Evolutionary conservation across 2,797 vertebrate genomes (phyloP).

Genomic region (Scleropages formosus): DNA sequence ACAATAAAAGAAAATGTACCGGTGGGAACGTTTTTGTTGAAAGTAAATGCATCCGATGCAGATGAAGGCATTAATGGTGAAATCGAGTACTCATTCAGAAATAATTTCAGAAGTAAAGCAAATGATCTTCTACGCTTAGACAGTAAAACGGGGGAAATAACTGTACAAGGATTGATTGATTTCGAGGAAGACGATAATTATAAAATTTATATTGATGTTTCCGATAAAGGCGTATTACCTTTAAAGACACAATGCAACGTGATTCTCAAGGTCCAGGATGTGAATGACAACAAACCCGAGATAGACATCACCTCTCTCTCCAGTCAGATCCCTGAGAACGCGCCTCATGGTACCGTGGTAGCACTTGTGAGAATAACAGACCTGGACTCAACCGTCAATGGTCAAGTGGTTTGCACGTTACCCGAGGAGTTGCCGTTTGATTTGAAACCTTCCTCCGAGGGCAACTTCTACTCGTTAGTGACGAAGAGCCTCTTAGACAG

Average conservation of each 20-base stretch:
- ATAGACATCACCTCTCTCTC: constrained; percentile 61
- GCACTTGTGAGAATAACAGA: constrained; percentile 48
- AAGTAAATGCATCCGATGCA: constrained; percentile 56
- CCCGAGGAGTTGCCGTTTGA: constrained; percentile 46
- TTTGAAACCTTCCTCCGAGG: constrained; percentile 42
- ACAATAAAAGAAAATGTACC: constrained; percentile 52
- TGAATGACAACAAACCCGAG: constrained; percentile 68
- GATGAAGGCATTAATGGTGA: constrained; percentile 57
- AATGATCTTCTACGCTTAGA: constrained; percentile 53
- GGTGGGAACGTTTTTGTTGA: constrained; percentile 38
- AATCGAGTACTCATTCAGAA: constrained; percentile 54
- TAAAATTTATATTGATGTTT: constrained; percentile 55
- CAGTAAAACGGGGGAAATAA: constrained; percentile 53
- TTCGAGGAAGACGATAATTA: constrained; percentile 56
- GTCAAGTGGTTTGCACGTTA: constrained; percentile 36
- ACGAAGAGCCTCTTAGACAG: constrained; percentile 55
- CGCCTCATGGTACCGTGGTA: constrained; percentile 46
- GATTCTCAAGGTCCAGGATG: constrained; percentile 60
- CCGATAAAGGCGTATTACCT: constrained; percentile 55
- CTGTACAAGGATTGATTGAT: constrained; percentile 54
- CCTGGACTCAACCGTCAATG: constrained; percentile 44
- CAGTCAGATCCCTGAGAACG: constrained; percentile 47
- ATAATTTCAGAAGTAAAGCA: constrained; percentile 45
- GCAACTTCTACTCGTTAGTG: constrained; percentile 45
- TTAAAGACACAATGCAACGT: constrained; percentile 48